phyloP scores from a whole-genome alignment of 2,888 invertebrate genomes.

The Leptinotarsa rubiginosa region DNA sequence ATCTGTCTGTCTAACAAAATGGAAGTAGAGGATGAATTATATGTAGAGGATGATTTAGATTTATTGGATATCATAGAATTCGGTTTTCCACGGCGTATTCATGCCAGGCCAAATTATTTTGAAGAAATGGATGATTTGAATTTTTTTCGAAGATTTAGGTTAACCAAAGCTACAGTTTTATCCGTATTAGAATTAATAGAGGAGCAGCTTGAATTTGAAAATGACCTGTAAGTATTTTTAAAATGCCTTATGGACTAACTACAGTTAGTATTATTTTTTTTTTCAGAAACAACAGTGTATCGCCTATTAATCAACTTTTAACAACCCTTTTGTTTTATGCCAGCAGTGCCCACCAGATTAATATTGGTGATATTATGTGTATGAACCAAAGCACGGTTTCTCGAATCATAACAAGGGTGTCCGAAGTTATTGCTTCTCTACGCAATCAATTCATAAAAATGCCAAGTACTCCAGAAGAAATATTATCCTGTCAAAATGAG shows the following conservation, averaged over 20 bases:
- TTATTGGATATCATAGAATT: no score
- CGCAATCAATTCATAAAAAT: slow-evolving; percentile 4
- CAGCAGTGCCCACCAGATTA: slow-evolving; percentile 23
- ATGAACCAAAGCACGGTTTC: slow-evolving; percentile 4
- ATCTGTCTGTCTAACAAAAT: no score
- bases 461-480: slow-evolving; percentile 2
- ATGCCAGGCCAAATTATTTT: background rate
- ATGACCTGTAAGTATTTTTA: background rate
- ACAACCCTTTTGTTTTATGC: slow-evolving; percentile 16
- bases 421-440: background rate
- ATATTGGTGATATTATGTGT: slow-evolving; percentile 14
- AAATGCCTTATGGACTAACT: background rate
- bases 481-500: background rate
- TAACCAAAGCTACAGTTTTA: background rate
- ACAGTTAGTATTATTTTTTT: background rate
- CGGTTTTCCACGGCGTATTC: background rate
- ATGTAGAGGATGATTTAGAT: no score
- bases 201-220: slow-evolving; percentile 1
- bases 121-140: background rate
- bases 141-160: background rate
- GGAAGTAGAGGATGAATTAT: no score
- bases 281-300: slow-evolving; percentile 20
- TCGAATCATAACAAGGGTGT: background rate
- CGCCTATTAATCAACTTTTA: background rate
- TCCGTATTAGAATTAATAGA: background rate